phyloP scores from a whole-genome alignment of 2,797 vertebrate genomes.

The Discoglossus pictus region DNA sequence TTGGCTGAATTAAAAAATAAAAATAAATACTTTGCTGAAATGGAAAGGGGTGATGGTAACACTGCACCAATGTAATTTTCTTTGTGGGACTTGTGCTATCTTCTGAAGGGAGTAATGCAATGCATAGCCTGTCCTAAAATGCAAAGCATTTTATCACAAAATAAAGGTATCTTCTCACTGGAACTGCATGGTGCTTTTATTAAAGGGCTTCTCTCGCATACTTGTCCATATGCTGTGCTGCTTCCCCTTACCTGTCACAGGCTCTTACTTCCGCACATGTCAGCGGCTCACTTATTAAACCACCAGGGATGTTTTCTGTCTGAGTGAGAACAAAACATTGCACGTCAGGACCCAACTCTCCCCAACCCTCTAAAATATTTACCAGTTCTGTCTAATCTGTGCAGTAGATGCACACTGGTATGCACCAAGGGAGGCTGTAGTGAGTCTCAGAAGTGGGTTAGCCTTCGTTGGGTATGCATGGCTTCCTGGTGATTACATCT shows the following conservation, averaged over 20 bases:
- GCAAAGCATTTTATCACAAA: no score
- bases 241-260: conserved; percentile 54
- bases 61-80: no score
- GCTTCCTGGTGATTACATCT: fast-evolving
- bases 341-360: conserved; percentile 42
- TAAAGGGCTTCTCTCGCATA: no score
- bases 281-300: conserved; percentile 54
- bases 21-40: no score
- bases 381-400: conserved; percentile 53
- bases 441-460: neutral
- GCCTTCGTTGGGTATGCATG: conserved; percentile 7
- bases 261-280: conserved; percentile 49
- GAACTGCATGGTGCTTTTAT: no score
- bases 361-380: conserved; percentile 63
- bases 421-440: neutral
- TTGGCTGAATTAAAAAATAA: no score
- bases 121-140: no score
- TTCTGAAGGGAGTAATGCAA: no score
- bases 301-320: conserved; percentile 56
- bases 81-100: no score
- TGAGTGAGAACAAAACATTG: conserved; percentile 54
- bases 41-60: no score
- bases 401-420: conserved; percentile 48
- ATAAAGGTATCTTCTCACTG: no score
- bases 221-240: neutral